Conservation (phyloP, 2,888 invertebrate species). For the Tubulanus polymorphus region DNA sequence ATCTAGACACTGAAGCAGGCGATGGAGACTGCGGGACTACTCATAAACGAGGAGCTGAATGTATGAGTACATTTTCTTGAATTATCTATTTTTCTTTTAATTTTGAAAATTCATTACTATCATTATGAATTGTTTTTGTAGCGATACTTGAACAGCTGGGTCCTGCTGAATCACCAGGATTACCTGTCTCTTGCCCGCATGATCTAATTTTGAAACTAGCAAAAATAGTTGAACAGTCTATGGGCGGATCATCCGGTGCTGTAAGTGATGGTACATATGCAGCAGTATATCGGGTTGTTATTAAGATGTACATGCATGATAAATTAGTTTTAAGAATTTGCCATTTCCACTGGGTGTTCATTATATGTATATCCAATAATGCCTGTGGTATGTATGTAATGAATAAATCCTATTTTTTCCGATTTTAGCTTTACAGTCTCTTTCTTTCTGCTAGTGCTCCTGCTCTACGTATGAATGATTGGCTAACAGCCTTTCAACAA, state of each 20-base stretch:
- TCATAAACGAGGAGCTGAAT: conserved; percentile 61
- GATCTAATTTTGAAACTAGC: conserved; percentile 34
- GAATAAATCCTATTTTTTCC: background rate
- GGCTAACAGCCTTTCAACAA: conserved; percentile 59
- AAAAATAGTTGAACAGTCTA: conserved; percentile 61
- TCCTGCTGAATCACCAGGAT: conserved; percentile 20
- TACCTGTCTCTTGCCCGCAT: conserved; percentile 26
- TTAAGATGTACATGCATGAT: background rate
- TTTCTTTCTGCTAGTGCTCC: conserved; percentile 62
- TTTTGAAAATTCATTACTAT: no score
- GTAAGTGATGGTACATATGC: conserved; percentile 25
- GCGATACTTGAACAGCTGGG: conserved; percentile 28
- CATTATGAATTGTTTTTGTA: no score
- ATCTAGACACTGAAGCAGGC: conserved; percentile 67
- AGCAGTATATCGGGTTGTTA: background rate
- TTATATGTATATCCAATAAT: no score
- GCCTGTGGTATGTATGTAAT: background rate
- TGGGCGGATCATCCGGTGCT: conserved; percentile 78
- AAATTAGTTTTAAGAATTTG: background rate
- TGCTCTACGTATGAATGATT: conserved; percentile 45
- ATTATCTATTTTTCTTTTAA: no score
- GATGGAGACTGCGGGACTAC: conserved; percentile 75
- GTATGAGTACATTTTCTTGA: conserved; percentile 18
- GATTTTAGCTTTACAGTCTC: conserved; percentile 65
- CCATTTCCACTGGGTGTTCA: background rate